Evolutionary conservation across 1,140 invertebrate genomes (phyloP).

Genomic region (Idris sp.): DNA sequence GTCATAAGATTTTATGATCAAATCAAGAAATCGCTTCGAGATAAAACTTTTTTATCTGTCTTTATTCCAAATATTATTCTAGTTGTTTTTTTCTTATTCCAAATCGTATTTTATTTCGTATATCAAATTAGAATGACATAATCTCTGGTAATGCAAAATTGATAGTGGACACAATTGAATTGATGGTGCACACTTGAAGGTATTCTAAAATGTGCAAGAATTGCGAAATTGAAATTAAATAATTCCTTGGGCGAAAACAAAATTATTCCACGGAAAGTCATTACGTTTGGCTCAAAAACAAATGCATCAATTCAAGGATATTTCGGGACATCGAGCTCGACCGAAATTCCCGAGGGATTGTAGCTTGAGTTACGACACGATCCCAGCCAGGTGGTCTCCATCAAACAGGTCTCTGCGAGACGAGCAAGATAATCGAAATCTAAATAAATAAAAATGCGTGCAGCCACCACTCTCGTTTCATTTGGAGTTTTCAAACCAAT

Average conservation of each 20-base stretch:
- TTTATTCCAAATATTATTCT: too few relatives aligned
- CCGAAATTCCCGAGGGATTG: slow-evolving; percentile 66
- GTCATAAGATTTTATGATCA: slow-evolving; percentile 77
- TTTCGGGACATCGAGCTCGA: slow-evolving; percentile 65
- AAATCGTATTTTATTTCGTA: too few relatives aligned
- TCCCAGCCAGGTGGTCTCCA: slow-evolving; percentile 69
- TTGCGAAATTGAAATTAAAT: slow-evolving; percentile 28
- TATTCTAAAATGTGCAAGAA: too few relatives aligned
- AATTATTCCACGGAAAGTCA: slow-evolving; percentile 46
- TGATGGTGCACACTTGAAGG: too few relatives aligned
- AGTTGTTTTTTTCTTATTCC: too few relatives aligned
- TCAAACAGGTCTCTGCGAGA: slow-evolving; percentile 66
- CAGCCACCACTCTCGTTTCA: slow-evolving; percentile 39
- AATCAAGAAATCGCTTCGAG: slow-evolving; percentile 73
- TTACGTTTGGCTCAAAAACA: slow-evolving; percentile 48
- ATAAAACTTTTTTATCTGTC: slow-evolving; percentile 62
- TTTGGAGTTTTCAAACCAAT: slow-evolving; percentile 53
- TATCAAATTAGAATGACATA: too few relatives aligned
- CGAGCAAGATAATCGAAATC: slow-evolving; percentile 72
- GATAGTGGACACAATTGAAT: too few relatives aligned
- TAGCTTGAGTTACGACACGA: slow-evolving; percentile 67
- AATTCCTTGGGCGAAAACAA: slow-evolving; percentile 29
- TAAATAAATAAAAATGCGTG: slow-evolving; percentile 71
- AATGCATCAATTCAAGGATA: slow-evolving; percentile 51
- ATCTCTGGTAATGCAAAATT: too few relatives aligned